Conservation (phyloP, 2,797 vertebrate species). For the Gymnothorax javanicus region DNA sequence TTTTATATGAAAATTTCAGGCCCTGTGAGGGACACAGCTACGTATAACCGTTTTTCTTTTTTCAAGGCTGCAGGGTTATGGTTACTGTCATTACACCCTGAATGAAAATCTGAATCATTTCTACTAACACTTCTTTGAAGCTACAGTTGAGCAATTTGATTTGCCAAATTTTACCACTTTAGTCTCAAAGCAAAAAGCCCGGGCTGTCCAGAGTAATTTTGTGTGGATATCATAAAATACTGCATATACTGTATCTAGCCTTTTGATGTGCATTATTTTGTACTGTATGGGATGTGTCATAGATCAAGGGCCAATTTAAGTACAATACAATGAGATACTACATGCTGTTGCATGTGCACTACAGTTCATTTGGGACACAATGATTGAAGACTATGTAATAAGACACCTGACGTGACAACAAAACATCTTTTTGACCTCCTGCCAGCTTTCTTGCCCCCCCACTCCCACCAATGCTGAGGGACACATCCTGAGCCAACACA, state of each 20-base stretch:
- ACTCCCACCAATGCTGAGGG: not conserved
- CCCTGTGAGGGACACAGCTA: not conserved
- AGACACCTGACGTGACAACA: not conserved
- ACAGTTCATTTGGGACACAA: not conserved
- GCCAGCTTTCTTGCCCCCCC: too few relatives aligned
- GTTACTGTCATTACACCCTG: not conserved
- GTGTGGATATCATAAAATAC: not conserved
- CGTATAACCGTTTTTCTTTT: not conserved
- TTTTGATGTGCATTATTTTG: not conserved
- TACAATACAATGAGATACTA: not conserved
- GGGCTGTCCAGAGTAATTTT: not conserved
- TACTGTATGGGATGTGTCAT: not conserved
- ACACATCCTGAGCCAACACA: not conserved
- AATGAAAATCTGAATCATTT: not conserved
- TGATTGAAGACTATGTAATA: not conserved
- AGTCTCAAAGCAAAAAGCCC: not conserved
- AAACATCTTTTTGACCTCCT: not conserved
- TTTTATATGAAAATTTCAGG: not conserved
- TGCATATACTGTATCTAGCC: not conserved
- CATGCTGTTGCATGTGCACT: not conserved
- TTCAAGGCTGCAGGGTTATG: not conserved
- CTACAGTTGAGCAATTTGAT: not conserved
- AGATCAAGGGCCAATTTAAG: not conserved
- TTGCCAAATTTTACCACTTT: not conserved
- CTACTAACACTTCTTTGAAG: not conserved